Conservation (phyloP, 92 coral and sea anemone genomes). For the Epizoanthus rinbou region DNA sequence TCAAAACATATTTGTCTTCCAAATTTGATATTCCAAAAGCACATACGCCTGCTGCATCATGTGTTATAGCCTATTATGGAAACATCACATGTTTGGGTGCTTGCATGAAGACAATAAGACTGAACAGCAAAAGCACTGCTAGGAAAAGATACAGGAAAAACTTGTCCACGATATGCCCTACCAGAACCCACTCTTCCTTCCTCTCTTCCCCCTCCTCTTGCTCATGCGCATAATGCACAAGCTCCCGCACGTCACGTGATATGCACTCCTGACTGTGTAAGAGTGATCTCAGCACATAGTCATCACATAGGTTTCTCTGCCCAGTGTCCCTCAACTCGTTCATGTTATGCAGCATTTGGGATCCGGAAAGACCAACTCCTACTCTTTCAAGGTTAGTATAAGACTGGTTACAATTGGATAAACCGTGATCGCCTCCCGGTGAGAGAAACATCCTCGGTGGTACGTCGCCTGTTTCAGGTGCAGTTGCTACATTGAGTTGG, state of each 20-base stretch:
- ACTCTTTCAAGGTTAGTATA: constrained; percentile 22
- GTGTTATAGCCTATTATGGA: background rate
- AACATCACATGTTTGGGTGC: constrained; percentile 73
- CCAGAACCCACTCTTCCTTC: constrained; percentile 82
- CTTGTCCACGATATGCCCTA: constrained; percentile 77
- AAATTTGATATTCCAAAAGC: too few relatives aligned
- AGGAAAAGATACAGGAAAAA: constrained; percentile 83
- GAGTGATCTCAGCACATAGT: constrained; percentile 39
- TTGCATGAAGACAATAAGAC: constrained; percentile 65
- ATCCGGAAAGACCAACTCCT: constrained; percentile 17
- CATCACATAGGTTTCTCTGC: constrained; percentile 26
- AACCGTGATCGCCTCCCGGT: constrained; percentile 2
- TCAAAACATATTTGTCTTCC: too few relatives aligned
- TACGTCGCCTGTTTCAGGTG: background rate
- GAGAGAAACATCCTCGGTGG: constrained; percentile 4
- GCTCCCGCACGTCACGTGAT: constrained; percentile 63
- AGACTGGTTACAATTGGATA: background rate
- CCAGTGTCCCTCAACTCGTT: constrained; percentile 10
- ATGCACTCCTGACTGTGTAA: constrained; percentile 40
- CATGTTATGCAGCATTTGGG: constrained; percentile 17
- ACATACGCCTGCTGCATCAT: too few relatives aligned
- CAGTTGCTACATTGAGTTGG: constrained; percentile 18
- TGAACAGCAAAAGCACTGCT: constrained; percentile 58
- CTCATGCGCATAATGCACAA: constrained; percentile 68
- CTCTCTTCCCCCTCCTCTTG: constrained; percentile 67